phyloP scores from a whole-genome alignment of 2,113 vertebrate species.

The Kobus ellipsiprymnus region DNA sequence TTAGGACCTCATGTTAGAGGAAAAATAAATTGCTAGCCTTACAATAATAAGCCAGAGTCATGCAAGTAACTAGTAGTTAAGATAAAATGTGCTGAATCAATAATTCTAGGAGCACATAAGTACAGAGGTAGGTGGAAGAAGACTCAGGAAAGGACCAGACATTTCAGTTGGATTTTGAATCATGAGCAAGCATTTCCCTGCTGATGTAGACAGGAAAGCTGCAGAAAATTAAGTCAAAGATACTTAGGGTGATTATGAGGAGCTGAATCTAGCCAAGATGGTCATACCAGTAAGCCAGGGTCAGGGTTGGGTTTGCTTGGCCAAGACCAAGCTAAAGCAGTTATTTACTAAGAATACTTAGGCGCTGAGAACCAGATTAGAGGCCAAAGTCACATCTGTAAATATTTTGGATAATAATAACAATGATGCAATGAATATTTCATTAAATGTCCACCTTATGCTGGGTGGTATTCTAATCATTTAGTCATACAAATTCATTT shows the following conservation, averaged over 20 bases:
- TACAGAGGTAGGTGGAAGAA: neutral
- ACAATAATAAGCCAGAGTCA: slow-evolving; percentile 25
- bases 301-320: neutral
- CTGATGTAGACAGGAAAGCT: neutral
- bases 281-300: neutral
- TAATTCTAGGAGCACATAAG: neutral
- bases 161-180: neutral
- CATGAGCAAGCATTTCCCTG: neutral
- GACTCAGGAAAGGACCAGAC: neutral
- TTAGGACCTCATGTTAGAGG: neutral
- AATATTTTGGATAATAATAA: no score
- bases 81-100: slow-evolving; percentile 51
- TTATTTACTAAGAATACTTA: neutral
- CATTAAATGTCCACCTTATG: accelerated
- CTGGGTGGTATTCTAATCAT: accelerated
- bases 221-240: neutral
- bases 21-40: slow-evolving; percentile 59
- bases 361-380: neutral
- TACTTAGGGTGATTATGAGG: neutral
- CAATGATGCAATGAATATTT: accelerated
- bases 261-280: neutral
- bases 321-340: neutral
- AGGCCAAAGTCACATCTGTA: neutral
- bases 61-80: slow-evolving; percentile 33
- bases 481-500: accelerated